Base-by-base conservation (phyloP, 2,113 vertebrate genomes). In the Globicephala melas region DNA sequence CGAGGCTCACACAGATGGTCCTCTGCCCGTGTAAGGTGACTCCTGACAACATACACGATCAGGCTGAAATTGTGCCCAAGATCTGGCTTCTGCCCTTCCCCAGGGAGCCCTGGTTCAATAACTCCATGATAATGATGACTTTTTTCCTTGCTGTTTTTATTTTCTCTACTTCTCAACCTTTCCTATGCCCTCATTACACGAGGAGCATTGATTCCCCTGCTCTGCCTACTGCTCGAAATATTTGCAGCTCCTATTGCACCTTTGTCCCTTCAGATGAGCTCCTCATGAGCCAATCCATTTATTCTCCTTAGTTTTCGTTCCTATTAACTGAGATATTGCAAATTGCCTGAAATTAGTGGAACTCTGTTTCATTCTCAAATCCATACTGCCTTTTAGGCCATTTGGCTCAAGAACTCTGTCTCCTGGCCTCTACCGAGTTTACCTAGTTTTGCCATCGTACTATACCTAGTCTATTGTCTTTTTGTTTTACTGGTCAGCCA, bases 251-350 rank as follows among this genome's bases (percentile, higher is more conserved):
- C 7, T 33, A 0, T 44, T 95, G 33, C 53, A 47, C 31, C 50
- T 68, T 73, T 55, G 9, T n/a, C 71, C 53, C 60, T 92, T 89
- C n/a, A 68, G 55, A 91, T 58, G 65, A 85, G 77, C 67, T 93
- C 25, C 41, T 71, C 31, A 18, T 2, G 18, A 94, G 84, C 31
- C 67, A 20, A 82, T 71, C 62, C 36, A 47, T 26, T 68, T 26
- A 36, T 28, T 93, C 67, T 71, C 23, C 96, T 70, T 93, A 33
- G 82, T 84, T 76, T 83, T 50, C 91, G 7, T 83, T 94, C 87
- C 84, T 68, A 95, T 91, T 97, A 95, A 86, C 55, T 21, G 68
- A 92, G 50, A 83, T 96, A 62, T 73, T 97, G 79, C 36, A 76
- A 86, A 89, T 71, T 83, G 50, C n/a, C 36, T 87, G 81, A 41